Evolutionary conservation across 2,113 vertebrate species (phyloP), one percentile per base, ranked within the genome.

Genomic region (Carlito syrichta): DNA sequence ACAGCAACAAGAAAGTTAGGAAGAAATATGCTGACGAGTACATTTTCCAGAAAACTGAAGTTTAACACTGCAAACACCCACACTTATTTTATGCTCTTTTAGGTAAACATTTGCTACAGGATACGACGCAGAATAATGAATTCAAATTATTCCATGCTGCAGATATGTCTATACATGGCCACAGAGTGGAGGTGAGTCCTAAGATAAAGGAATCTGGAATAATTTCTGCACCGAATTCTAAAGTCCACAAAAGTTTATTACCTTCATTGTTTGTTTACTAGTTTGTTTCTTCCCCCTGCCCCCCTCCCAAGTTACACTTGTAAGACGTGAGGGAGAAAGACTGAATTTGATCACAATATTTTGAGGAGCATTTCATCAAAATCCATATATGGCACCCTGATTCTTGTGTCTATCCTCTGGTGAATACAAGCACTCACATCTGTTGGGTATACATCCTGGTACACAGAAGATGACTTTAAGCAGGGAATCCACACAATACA

Each of bases 311-410:
- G n/a, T 68, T 62, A 25, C 35, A 66, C 43, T 60, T 22, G 58
- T 40, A 86, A 68, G 19, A 43, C 7, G 30, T 86, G 82, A 92
- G 40, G 66, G 89, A 86, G 8, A 14, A 54, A n/a, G n/a, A 35
- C 23, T 63, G 83, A 71, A 68, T 27, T 35, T 63, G 78, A 48
- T 45, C n/a, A 11, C 43, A 62, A 32, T 86, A 62, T 48, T 94
- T 38, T 86, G 45, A 97, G 84, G 50, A 73, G 58, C 91, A 89
- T 45, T 66, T 35, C 52, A 48, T 86, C 8, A 68, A 74, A 92
- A 83, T 50, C 38, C 69, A 74, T 2, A 22, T 6, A 27, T 27
- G 13, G 81, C 30, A 73, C 13, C 60, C n/a, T 76, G 35, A 5
- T 58, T 85, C 87, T 77, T n/a, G n/a, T n/a, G n/a, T n/a, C n/a